Evolutionary conservation across 2,888 invertebrate species (phyloP).

Genomic region (Catocala sponsa): DNA sequence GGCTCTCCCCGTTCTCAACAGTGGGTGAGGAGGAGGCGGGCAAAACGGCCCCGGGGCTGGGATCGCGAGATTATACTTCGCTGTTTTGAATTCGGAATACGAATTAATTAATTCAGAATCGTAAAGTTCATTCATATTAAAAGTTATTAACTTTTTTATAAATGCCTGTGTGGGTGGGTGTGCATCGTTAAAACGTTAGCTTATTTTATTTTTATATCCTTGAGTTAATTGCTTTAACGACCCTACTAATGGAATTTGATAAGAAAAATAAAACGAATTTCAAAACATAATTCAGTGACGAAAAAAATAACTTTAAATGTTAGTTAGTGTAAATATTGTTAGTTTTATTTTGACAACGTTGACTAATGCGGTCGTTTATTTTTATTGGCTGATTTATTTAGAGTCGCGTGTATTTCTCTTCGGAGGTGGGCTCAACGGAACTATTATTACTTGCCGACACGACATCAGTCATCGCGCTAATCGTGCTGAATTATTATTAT

Average conservation of each 20-base stretch:
- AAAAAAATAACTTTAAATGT: constrained; percentile 53
- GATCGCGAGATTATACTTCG: constrained; percentile 72
- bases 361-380: constrained; percentile 86
- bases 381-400: constrained; percentile 83
- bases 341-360: constrained; percentile 85
- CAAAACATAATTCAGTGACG: constrained; percentile 45
- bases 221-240: constrained; percentile 56
- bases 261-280: constrained; percentile 44
- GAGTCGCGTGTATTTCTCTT: constrained; percentile 76
- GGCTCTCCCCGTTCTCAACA: constrained; percentile 63
- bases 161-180: constrained; percentile 48
- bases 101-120: constrained; percentile 69
- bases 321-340: constrained; percentile 73
- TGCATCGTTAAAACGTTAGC: constrained; percentile 38
- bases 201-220: constrained; percentile 52
- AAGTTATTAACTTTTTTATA: constrained; percentile 64
- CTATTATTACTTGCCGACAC: constrained; percentile 84
- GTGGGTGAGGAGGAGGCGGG: constrained; percentile 55
- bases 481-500: constrained; percentile 76
- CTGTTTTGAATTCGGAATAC: constrained; percentile 76
- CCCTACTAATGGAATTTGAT: constrained; percentile 53
- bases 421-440: constrained; percentile 73
- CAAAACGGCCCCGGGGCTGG: constrained; percentile 57
- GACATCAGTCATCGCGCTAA: constrained; percentile 84
- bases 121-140: constrained; percentile 64